These are phyloP conservation scores for Piprites chloris DNA, from an alignment of 2,113 vertebrate species.

Conservation along the genomic window DNA sequence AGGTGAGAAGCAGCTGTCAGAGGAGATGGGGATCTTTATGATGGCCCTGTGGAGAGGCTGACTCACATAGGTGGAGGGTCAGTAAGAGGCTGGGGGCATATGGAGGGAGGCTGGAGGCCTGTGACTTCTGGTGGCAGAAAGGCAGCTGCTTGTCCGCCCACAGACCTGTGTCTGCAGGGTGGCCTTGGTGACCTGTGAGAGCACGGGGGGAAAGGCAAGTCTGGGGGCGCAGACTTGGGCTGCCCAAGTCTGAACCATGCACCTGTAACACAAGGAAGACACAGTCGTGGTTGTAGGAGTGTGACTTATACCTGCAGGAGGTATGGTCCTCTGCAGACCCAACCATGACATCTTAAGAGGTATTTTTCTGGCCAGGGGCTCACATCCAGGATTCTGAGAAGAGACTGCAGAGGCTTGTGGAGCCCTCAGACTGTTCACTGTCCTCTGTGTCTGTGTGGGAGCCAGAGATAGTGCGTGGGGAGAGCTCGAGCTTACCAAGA, in stretches of 20 bases:
- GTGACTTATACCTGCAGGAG: neutral
- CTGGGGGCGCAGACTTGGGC: neutral
- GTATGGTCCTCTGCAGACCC: neutral
- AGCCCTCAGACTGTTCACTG: neutral
- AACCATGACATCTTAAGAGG: neutral
- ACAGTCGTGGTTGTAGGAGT: rapidly evolving
- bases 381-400: neutral
- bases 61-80: rapidly evolving
- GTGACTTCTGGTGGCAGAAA: neutral
- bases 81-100: too few species aligned
- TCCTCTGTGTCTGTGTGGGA: neutral
- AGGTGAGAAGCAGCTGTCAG: neutral
- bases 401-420: neutral
- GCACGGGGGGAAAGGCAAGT: neutral
- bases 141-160: neutral
- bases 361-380: neutral
- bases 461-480: neutral
- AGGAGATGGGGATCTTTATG: neutral
- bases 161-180: neutral
- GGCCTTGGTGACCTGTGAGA: neutral
- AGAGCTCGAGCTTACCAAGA: neutral
- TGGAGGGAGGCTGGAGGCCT: neutral
- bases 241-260: neutral
- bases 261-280: rapidly evolving
- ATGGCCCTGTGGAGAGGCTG: neutral